phyloP scores from a whole-genome alignment of 2,797 vertebrate species.

The Sebastes trivittatus region DNA sequence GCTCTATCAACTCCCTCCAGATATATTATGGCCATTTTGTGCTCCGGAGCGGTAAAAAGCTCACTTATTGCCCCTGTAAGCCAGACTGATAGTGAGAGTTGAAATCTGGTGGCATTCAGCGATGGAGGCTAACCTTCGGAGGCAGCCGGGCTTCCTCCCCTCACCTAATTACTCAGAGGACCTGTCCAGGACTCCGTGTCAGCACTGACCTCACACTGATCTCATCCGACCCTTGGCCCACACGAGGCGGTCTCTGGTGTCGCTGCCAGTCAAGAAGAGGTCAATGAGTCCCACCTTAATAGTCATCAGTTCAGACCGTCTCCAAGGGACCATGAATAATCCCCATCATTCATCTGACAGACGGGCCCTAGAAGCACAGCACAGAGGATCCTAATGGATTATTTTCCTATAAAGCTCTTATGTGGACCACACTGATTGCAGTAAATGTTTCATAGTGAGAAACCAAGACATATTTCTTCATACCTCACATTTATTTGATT shows the following conservation, averaged over 20 bases:
- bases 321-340: slow-evolving; percentile 63
- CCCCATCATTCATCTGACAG: slow-evolving; percentile 53
- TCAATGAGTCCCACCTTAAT: slow-evolving; percentile 62
- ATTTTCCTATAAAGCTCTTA: slow-evolving; percentile 28
- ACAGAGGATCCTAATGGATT: slow-evolving; percentile 6
- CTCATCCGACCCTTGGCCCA: slow-evolving; percentile 61
- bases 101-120: slow-evolving; percentile 18
- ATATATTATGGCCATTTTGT: slow-evolving; percentile 27
- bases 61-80: slow-evolving; percentile 19
- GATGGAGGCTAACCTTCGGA: slow-evolving; percentile 12
- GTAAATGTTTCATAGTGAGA: neutral
- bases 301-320: slow-evolving; percentile 59
- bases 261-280: slow-evolving; percentile 62
- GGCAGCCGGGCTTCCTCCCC: slow-evolving; percentile 15
- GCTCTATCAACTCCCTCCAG: slow-evolving; percentile 23
- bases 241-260: slow-evolving; percentile 44
- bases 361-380: slow-evolving; percentile 17
- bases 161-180: slow-evolving; percentile 68
- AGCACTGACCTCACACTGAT: slow-evolving; percentile 61
- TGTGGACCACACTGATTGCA: neutral
- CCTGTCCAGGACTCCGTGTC: slow-evolving; percentile 51
- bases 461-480: neutral
- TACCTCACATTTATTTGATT: neutral
- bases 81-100: slow-evolving; percentile 11
- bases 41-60: slow-evolving; percentile 7